Percentiles rank a stretch among this genome's conserved stretches.
These are phyloP conservation scores for Glaucidium brasilianum DNA, from an alignment of 2,113 vertebrate genomes.

Conservation along the genomic window DNA sequence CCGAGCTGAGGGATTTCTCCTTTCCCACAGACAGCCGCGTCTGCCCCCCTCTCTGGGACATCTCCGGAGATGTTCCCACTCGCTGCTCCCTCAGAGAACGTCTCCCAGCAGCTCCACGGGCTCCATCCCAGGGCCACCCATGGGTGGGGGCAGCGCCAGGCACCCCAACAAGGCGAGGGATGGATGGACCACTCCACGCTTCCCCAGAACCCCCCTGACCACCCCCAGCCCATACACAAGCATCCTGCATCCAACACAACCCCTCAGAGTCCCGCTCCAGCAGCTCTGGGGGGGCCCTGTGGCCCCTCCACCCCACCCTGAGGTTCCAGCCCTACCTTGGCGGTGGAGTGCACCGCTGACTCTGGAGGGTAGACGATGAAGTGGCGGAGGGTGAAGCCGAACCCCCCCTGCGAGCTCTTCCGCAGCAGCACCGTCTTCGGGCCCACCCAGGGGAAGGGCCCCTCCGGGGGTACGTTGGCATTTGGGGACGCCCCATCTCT, in stretches of 20 bases:
- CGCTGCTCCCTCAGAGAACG: rapidly evolving
- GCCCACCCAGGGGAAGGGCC: constrained; percentile 83
- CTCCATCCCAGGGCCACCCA: not conserved
- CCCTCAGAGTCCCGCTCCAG: rapidly evolving
- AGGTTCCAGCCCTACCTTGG: constrained; percentile 77
- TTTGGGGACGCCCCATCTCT: constrained; percentile 84
- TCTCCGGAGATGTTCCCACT: rapidly evolving
- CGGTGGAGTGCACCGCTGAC: constrained; percentile 82
- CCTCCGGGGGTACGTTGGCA: constrained; percentile 80
- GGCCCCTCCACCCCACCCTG: rapidly evolving
- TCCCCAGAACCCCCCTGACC: not conserved
- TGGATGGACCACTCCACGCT: rapidly evolving
- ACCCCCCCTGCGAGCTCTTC: constrained; percentile 91
- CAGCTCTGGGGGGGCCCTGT: not conserved
- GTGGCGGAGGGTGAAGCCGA: constrained; percentile 95
- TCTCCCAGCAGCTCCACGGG: not conserved
- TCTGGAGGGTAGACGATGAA: constrained; percentile 98
- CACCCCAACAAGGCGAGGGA: rapidly evolving
- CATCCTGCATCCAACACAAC: rapidly evolving
- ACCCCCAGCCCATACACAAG: rapidly evolving
- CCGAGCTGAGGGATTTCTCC: not conserved
- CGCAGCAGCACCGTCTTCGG: constrained; percentile 87
- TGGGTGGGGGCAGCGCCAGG: not conserved
- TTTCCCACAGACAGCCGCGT: rapidly evolving
- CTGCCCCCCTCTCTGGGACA: not conserved